Evolutionary conservation across 2,113 vertebrate species (phyloP).

Genomic region (Prunella fulvescens): DNA sequence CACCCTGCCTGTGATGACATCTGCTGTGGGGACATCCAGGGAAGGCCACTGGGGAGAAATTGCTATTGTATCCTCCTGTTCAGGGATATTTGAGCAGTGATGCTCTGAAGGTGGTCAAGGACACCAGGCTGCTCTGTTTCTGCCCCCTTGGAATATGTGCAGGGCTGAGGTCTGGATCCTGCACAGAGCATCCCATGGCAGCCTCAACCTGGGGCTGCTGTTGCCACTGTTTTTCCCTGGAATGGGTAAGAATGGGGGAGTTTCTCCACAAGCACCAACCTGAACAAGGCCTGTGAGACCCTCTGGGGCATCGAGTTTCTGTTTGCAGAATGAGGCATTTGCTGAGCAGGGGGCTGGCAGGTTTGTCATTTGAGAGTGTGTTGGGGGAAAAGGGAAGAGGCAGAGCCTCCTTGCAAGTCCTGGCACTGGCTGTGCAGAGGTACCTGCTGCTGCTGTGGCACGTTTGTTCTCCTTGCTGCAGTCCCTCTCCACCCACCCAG

Average conservation of each 20-base stretch:
- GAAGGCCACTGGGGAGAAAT: accelerated
- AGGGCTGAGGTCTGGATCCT: background rate
- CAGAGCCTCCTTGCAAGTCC: background rate
- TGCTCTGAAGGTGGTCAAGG: background rate
- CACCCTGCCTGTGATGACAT: background rate
- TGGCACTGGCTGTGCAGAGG: background rate
- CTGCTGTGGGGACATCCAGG: background rate
- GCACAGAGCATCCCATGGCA: accelerated
- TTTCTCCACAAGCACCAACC: background rate
- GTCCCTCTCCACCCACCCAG: background rate
- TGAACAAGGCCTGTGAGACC: background rate
- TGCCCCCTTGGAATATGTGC: accelerated
- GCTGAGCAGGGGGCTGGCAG: background rate
- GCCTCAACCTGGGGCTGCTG: accelerated
- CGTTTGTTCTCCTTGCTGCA: background rate
- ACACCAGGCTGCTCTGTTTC: background rate
- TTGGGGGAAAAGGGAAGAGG: background rate
- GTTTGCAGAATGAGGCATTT: background rate
- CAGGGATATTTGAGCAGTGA: background rate
- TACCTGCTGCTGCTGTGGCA: background rate
- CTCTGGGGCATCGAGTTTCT: background rate
- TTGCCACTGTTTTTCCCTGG: background rate
- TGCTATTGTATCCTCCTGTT: background rate
- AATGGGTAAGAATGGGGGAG: background rate
- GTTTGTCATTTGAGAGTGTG: background rate